Conservation (phyloP, 2,797 vertebrate species). For the Dromococcyx pavoninus region DNA sequence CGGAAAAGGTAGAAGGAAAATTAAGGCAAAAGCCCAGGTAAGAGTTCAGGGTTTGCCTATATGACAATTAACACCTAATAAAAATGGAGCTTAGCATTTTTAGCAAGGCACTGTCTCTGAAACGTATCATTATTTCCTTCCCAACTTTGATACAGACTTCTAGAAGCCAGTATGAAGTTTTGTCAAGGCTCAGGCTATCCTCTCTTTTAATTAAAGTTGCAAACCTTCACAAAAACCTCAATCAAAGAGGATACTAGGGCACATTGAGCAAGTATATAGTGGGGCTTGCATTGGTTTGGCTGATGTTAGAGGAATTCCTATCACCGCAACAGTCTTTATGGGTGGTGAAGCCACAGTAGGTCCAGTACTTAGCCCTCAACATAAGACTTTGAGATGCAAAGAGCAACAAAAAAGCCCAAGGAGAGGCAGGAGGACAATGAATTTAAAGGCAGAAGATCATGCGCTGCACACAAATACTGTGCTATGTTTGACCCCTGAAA, state of each 20-base stretch:
- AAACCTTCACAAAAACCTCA: background rate
- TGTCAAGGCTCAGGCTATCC: background rate
- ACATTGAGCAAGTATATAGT: background rate
- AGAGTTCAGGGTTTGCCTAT: constrained; percentile 44
- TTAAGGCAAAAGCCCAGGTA: constrained; percentile 55
- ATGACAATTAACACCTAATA: constrained; percentile 4
- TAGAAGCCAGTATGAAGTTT: background rate
- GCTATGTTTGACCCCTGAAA: background rate
- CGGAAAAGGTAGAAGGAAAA: constrained; percentile 50
- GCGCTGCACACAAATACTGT: background rate
- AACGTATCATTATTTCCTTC: background rate
- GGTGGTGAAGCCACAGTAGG: background rate
- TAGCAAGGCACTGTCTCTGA: background rate
- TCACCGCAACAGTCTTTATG: background rate
- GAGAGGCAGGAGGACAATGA: background rate
- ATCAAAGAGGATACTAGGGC: background rate
- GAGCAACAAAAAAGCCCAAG: background rate
- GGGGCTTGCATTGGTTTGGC: background rate
- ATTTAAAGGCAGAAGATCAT: background rate
- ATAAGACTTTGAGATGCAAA: background rate
- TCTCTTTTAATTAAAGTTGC: background rate
- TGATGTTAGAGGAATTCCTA: background rate
- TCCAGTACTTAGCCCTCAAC: background rate
- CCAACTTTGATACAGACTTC: background rate
- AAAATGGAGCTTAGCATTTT: background rate